A percentile compares a stretch with the other conserved stretches of the same genome.
Evolutionary conservation across 2,113 vertebrate species (phyloP).

Genomic region (Prietella phreatophila): DNA sequence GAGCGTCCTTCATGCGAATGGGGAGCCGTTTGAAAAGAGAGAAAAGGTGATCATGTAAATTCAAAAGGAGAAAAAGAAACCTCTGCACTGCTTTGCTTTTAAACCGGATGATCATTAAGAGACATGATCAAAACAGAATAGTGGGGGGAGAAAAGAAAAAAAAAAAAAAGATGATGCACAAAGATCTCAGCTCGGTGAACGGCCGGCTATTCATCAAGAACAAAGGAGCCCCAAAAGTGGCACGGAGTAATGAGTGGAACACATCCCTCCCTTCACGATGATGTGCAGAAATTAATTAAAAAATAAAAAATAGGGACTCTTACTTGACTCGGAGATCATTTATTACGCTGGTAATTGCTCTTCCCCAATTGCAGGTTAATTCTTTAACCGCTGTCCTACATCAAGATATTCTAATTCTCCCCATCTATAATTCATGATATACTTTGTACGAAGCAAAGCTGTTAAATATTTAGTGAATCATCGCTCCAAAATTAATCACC

Average conservation of each 20-base stretch:
- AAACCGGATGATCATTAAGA: slow-evolving; percentile 20
- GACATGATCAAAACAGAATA: slow-evolving; percentile 27
- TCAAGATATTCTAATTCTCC: slow-evolving; percentile 74
- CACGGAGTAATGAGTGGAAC: slow-evolving; percentile 70
- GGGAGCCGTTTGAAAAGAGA: not conserved
- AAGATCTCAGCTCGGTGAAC: slow-evolving; percentile 52
- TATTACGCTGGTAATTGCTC: slow-evolving; percentile 80
- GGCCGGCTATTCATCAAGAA: slow-evolving; percentile 73
- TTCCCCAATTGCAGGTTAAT: slow-evolving; percentile 79
- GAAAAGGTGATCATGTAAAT: not conserved
- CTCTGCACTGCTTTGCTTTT: slow-evolving; percentile 15
- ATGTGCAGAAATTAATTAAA: slow-evolving; percentile 77
- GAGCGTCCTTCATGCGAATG: slow-evolving; percentile 45
- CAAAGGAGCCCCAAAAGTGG: slow-evolving; percentile 70
- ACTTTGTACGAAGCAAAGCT: slow-evolving; percentile 82
- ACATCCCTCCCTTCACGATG: slow-evolving; percentile 65
- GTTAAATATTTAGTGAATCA: slow-evolving; percentile 85
- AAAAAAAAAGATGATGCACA: not conserved
- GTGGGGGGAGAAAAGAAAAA: not conserved
- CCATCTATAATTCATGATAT: slow-evolving; percentile 82
- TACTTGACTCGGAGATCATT: slow-evolving; percentile 71
- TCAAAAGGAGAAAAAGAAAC: slow-evolving; percentile 15
- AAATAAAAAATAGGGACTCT: slow-evolving; percentile 75
- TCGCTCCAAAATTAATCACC: slow-evolving; percentile 79
- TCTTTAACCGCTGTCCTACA: slow-evolving; percentile 80